Conservation (phyloP, 2,888 invertebrate genomes). For the Eucera pruinosa region DNA sequence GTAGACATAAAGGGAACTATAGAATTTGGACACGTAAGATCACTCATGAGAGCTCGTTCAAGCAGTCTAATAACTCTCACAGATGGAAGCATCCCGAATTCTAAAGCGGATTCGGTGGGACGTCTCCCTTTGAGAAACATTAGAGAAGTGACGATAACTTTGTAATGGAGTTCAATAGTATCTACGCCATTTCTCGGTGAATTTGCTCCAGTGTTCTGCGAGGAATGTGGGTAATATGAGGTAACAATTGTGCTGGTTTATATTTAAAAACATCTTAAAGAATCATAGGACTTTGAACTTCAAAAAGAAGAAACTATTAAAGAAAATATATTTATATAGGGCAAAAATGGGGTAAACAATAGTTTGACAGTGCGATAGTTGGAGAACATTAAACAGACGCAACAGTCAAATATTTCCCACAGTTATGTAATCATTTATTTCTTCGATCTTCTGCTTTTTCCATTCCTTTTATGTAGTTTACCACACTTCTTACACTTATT, state of each 20-base stretch:
- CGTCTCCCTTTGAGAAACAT: background rate
- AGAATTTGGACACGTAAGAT: background rate
- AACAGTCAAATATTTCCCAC: no score
- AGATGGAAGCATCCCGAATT: slow-evolving; percentile 13
- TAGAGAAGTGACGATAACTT: background rate
- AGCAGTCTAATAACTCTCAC: background rate
- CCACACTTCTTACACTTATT: no score
- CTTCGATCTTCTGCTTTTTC: no score
- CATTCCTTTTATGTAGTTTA: no score
- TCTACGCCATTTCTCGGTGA: background rate
- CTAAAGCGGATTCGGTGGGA: slow-evolving; percentile 3
- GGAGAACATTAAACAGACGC: no score
- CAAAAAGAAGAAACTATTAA: no score
- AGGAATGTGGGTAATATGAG: background rate
- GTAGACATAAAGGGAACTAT: background rate
- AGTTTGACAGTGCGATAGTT: no score
- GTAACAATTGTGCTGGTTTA: background rate
- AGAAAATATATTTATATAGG: no score
- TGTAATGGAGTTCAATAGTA: background rate
- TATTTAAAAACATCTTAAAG: no score
- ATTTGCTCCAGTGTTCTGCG: background rate
- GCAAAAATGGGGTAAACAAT: no score
- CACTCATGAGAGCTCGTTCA: background rate
- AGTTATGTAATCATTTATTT: no score
- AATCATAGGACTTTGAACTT: no score